A percentile compares a stretch with the other conserved stretches of the same genome.
These are phyloP conservation scores for Micromussa lordhowensis DNA, from an alignment of 92 coral and sea anemone genomes.

Conservation along the genomic window DNA sequence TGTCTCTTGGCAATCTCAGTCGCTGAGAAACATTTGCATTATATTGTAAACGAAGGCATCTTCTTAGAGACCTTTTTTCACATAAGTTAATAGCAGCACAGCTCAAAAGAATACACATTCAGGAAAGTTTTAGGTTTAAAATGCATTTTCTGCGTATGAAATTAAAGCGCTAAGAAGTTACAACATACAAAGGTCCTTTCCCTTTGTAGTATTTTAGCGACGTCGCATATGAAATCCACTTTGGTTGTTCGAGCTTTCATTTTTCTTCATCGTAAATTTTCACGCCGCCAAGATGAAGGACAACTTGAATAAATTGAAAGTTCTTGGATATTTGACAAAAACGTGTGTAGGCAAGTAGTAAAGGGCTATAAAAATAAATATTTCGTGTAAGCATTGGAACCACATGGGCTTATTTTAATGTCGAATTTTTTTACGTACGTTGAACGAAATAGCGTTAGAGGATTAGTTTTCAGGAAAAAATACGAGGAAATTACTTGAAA, in stretches of 20 bases:
- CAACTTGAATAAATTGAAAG: not conserved
- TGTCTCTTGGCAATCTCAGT: too few species aligned
- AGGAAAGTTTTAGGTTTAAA: not conserved
- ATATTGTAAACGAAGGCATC: too few species aligned
- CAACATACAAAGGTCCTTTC: not conserved
- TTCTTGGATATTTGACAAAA: not conserved
- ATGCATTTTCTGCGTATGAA: not conserved
- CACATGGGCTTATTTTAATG: not conserved
- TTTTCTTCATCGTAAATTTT: not conserved
- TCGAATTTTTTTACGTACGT: not conserved
- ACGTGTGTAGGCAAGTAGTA: too few species aligned
- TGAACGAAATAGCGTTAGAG: not conserved
- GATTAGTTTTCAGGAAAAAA: too few species aligned
- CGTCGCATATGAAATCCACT: not conserved
- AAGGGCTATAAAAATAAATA: too few species aligned
- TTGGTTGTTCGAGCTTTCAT: not conserved
- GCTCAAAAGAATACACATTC: not conserved
- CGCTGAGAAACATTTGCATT: too few species aligned
- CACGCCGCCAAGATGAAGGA: not conserved
- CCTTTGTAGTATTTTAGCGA: not conserved
- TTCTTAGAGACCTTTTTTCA: too few species aligned
- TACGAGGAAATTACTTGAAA: too few species aligned
- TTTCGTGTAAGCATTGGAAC: not conserved
- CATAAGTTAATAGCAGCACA: too few species aligned
- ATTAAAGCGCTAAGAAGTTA: not conserved